Conservation (phyloP, 2,888 invertebrate species). For the Trachelus iudaicus region DNA sequence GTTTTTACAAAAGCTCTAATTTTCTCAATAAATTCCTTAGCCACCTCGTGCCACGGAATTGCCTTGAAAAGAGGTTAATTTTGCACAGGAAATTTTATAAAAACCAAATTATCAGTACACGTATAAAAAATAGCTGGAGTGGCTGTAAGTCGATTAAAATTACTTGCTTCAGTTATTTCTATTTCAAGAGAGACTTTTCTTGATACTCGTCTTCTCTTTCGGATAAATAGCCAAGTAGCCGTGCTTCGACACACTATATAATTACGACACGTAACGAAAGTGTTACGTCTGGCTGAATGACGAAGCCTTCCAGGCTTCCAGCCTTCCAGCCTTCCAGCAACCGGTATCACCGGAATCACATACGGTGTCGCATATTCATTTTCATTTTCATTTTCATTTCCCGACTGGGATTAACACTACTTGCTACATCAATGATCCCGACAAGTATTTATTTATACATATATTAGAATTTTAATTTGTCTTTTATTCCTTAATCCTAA, state of each 20-base stretch:
- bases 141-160: neutral
- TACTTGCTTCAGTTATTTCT: neutral
- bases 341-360: neutral
- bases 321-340: neutral
- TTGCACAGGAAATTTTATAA: no score
- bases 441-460: no score
- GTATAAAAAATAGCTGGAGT: neutral
- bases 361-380: no score
- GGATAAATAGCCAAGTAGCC: conserved; percentile 34
- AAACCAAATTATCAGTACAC: neutral
- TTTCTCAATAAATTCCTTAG: neutral
- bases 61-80: neutral
- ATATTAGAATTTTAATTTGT: neutral
- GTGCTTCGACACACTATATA: conserved; percentile 36
- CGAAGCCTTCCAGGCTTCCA: neutral
- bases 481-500: neutral
- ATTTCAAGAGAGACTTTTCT: conserved; percentile 21
- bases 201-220: conserved; percentile 37
- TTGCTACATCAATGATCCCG: neutral
- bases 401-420: no score
- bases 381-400: no score
- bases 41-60: neutral
- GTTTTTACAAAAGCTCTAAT: neutral
- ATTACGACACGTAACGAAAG: conserved; percentile 42
- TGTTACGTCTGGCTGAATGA: conserved; percentile 29